Base-by-base conservation (phyloP, 2,888 invertebrate species). In the Nyleta sp. region DNA sequence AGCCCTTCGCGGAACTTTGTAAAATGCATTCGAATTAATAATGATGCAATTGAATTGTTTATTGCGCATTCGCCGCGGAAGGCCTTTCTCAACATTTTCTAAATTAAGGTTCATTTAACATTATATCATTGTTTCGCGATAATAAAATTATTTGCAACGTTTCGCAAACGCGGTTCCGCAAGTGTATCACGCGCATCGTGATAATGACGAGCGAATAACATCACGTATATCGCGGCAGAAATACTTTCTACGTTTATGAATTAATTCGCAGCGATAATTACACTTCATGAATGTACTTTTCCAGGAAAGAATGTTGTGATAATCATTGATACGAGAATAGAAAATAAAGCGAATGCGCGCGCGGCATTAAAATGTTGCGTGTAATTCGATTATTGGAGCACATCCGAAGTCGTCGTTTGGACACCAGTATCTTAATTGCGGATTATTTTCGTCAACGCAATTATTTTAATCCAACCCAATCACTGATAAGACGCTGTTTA, bases 191-290 rank as follows among this genome's bases (percentile, higher is more conserved):
- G 71, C 50, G 59, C 67, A 67, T 77, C 71, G 42, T 28, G 67
- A 68, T 72, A 78, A 72, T 68, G 38, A n/a, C 53, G 11, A 22
- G 24, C 44, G 46, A 74, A 67, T 52, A 74, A 55, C 60, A 53
- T 44, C 74, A 67, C 60, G 59, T 60, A 62, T 55, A 67, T 50
- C 15, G 31, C 31, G 22, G 57, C 53, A 55, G 42, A 71, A 76
- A 53, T 67, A 72, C 71, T 77, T 77, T 77, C 71, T 71, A 53
- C 77, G 28, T 70, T 65, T 60, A 71, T 53, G 60, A 77, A 71
- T 77, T 65, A 71, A 77, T 77, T 67, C 35, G 42, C 46, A 17
- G 38, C 48, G 53, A 44, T 77, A 67, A 77, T 72, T 67, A 28
- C 67, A 40, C 33, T 67, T 35, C 28, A 60, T 40, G 53, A 74